Conservation (phyloP, 2,113 vertebrate species). For the Monarcha castaneiventris region DNA sequence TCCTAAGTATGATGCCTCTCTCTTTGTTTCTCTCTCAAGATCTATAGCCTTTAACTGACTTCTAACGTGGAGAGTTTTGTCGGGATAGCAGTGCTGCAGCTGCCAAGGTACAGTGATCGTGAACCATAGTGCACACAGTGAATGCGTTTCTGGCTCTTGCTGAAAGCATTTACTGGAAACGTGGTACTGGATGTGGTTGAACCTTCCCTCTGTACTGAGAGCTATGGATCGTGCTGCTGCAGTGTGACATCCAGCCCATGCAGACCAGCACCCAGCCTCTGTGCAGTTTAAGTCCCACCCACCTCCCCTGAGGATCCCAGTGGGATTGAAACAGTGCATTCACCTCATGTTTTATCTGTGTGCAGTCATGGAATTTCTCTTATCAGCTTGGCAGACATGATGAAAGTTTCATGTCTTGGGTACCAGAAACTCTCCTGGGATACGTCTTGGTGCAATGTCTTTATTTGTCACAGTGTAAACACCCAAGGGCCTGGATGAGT, state of each 20-base stretch:
- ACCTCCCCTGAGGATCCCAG: not conserved
- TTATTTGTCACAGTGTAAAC: not conserved
- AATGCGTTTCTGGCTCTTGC: not conserved
- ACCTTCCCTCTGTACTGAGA: not conserved
- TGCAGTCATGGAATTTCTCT: not conserved
- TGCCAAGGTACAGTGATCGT: not conserved
- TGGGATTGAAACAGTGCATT: not conserved
- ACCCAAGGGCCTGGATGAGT: not conserved
- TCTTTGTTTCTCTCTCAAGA: not conserved
- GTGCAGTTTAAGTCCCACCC: not conserved
- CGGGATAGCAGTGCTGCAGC: not conserved
- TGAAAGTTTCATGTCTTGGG: not conserved
- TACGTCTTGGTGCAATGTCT: rapidly evolving
- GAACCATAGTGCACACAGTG: not conserved
- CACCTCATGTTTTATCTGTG: not conserved
- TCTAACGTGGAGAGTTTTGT: not conserved
- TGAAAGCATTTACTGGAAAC: not conserved
- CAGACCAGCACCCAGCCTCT: not conserved
- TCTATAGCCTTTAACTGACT: conserved; percentile 17
- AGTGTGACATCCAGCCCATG: not conserved
- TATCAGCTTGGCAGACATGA: not conserved
- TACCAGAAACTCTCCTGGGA: not conserved
- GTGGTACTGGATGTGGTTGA: not conserved
- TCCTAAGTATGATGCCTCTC: not conserved
- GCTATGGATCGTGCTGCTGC: not conserved